A percentile compares a stretch with the other conserved stretches of the same genome.
Conservation (phyloP, 1,140 invertebrate species). For the Hyposmocoma kahamanoa region DNA sequence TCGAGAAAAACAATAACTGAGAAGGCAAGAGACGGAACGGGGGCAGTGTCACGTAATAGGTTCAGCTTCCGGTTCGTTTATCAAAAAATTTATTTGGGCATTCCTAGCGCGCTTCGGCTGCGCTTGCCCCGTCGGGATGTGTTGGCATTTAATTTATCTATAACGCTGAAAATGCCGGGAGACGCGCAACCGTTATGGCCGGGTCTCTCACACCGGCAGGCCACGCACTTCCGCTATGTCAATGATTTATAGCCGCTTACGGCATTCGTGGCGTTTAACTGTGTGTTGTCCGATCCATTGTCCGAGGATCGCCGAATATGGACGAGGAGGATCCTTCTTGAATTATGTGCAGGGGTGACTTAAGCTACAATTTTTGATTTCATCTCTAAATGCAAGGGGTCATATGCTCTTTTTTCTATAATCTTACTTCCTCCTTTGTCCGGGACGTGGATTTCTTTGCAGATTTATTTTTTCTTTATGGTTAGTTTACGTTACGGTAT, state of each 20-base stretch:
- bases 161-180: conserved; percentile 55
- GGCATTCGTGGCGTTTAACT: conserved; percentile 54
- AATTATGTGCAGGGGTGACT: conserved; percentile 47
- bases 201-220: conserved; percentile 29
- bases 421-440: no score
- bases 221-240: conserved; percentile 66
- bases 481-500: no score
- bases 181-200: conserved; percentile 57
- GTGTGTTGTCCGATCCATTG: conserved; percentile 61
- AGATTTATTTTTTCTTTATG: no score
- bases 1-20: conserved; percentile 61
- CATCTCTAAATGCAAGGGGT: conserved; percentile 40
- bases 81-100: conserved; percentile 69
- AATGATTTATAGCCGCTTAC: conserved; percentile 61
- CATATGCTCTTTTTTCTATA: conserved; percentile 26
- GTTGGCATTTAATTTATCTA: conserved; percentile 71
- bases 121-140: conserved; percentile 44
- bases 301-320: conserved; percentile 51
- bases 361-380: conserved; percentile 48
- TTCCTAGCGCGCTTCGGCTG: conserved; percentile 46
- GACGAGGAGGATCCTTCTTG: conserved; percentile 49
- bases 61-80: conserved; percentile 60
- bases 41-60: conserved; percentile 63
- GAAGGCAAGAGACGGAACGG: conserved; percentile 47
- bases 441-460: no score